These are phyloP conservation scores for Unio delphinus DNA, from an alignment of 2,888 invertebrate species.

Conservation along the genomic window DNA sequence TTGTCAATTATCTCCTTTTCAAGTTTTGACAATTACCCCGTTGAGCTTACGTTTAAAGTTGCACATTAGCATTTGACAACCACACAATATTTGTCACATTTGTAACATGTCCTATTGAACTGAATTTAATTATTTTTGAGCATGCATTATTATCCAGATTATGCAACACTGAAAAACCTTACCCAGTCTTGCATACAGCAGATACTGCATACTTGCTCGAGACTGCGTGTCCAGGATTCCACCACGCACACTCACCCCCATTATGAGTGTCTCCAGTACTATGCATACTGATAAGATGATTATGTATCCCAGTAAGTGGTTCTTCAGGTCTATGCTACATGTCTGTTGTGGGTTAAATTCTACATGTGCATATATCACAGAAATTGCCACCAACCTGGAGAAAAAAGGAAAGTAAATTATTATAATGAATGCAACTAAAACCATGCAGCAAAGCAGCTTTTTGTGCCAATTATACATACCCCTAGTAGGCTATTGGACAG, in stretches of 20 bases:
- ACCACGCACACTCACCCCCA: slow-evolving; percentile 83
- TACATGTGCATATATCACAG: slow-evolving; percentile 76
- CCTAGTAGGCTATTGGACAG: too few relatives aligned
- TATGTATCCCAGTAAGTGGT: slow-evolving; percentile 78
- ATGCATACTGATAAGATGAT: slow-evolving; percentile 75
- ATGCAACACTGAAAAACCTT: slow-evolving; percentile 59
- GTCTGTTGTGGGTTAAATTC: slow-evolving; percentile 73
- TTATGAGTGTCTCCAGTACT: slow-evolving; percentile 81
- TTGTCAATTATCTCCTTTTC: too few relatives aligned
- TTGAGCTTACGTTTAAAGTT: too few relatives aligned
- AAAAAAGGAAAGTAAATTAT: slow-evolving; percentile 20
- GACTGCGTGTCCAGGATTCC: slow-evolving; percentile 84
- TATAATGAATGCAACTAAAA: neutral
- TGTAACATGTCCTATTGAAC: neutral
- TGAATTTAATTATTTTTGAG: neutral
- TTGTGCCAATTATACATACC: too few relatives aligned
- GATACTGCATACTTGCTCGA: slow-evolving; percentile 83
- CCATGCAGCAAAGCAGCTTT: neutral
- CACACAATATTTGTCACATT: neutral
- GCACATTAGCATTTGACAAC: neutral
- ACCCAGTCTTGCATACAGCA: slow-evolving; percentile 85
- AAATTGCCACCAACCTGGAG: slow-evolving; percentile 78
- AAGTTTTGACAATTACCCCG: too few relatives aligned
- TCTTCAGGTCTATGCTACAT: slow-evolving; percentile 67
- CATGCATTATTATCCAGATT: neutral